Conservation (phyloP, 2,797 vertebrate species). For the Aldrovandia affinis region DNA sequence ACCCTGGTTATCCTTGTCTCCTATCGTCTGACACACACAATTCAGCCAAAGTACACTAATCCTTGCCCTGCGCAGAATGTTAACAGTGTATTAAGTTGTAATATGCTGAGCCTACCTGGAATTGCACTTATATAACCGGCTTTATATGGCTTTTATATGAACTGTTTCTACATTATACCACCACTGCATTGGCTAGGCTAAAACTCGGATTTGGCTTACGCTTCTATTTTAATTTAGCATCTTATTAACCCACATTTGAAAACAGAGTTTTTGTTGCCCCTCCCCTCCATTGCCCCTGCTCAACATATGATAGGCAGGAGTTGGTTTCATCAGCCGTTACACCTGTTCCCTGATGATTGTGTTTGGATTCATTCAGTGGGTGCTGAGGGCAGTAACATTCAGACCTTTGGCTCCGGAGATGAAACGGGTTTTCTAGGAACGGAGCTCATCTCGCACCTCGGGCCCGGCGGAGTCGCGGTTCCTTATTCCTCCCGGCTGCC, state of each 20-base stretch:
- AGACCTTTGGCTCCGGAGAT: not conserved
- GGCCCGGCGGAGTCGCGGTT: not conserved
- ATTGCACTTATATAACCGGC: slow-evolving; percentile 58
- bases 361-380: not conserved
- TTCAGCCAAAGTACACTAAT: slow-evolving; percentile 69
- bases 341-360: not conserved
- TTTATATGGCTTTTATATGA: slow-evolving; percentile 46
- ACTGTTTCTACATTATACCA: slow-evolving; percentile 49
- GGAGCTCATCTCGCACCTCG: not conserved
- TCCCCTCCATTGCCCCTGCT: not conserved
- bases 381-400: not conserved
- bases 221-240: slow-evolving; percentile 51
- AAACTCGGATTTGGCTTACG: slow-evolving; percentile 35
- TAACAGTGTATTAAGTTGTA: slow-evolving; percentile 60
- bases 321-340: not conserved
- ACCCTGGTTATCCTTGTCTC: too few species aligned
- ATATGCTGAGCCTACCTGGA: slow-evolving; percentile 56
- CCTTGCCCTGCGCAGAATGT: slow-evolving; percentile 51
- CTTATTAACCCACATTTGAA: slow-evolving; percentile 56
- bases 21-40: slow-evolving; percentile 57
- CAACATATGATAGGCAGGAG: too few species aligned
- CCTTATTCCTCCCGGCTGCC: slow-evolving; percentile 14
- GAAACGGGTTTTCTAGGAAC: not conserved
- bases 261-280: not conserved
- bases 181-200: slow-evolving; percentile 25